A percentile compares a stretch with the other conserved stretches of the same genome.
phyloP scores from a whole-genome alignment of 2,113 vertebrate genomes.

The Zosterops hypoxanthus region DNA sequence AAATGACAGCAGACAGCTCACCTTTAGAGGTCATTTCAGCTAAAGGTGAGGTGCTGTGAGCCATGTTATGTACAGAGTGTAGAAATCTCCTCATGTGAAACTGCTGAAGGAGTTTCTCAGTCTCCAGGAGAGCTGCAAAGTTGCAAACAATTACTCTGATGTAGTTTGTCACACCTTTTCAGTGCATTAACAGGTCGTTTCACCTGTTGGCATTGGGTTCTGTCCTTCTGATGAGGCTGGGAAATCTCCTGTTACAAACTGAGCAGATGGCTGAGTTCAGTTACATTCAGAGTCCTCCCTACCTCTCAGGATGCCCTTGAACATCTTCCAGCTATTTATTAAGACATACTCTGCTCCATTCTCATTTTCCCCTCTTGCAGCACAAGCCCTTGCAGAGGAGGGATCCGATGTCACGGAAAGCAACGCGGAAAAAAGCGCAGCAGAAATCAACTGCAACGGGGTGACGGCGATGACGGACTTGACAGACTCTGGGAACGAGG shows the following conservation, averaged over 20 bases:
- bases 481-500: constrained; percentile 54
- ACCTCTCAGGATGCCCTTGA: not conserved
- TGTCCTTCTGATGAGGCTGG: not conserved
- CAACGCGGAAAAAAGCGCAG: constrained; percentile 15
- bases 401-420: constrained; percentile 49
- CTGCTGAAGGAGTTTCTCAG: too few relatives aligned
- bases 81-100: too few relatives aligned
- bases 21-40: not conserved
- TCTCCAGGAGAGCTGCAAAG: too few relatives aligned
- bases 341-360: not conserved
- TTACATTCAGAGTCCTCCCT: not conserved
- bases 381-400: constrained; percentile 51
- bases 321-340: not conserved
- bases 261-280: not conserved
- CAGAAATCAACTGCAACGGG: constrained; percentile 87
- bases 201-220: not conserved
- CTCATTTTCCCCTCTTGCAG: constrained; percentile 47
- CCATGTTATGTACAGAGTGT: too few relatives aligned
- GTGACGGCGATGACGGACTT: constrained; percentile 60
- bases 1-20: not conserved
- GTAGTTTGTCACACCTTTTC: too few relatives aligned
- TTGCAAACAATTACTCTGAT: too few relatives aligned
- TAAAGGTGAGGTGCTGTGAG: too few relatives aligned
- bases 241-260: not conserved
- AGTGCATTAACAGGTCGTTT: not conserved